Evolutionary conservation across 2,797 vertebrate genomes (phyloP).

Genomic region (Dryobates pubescens): DNA sequence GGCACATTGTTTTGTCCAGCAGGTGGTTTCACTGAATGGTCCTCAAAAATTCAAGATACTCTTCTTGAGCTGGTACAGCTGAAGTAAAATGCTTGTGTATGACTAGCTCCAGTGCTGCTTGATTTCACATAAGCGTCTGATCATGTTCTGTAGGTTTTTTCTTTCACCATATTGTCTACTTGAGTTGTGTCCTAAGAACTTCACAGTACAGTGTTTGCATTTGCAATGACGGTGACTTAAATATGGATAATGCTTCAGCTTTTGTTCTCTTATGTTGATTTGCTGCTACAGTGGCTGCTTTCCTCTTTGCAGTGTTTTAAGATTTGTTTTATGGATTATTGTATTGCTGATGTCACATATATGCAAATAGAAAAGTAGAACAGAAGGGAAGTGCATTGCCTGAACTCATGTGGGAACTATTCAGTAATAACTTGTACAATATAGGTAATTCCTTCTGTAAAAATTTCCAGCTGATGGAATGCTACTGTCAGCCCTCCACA

Average conservation of each 20-base stretch:
- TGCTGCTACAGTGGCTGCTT: background rate
- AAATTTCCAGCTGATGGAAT: constrained; percentile 11
- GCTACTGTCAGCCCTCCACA: background rate
- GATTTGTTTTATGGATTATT: background rate
- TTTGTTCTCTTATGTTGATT: background rate
- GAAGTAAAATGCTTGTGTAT: background rate
- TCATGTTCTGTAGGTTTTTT: background rate
- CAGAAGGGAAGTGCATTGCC: background rate
- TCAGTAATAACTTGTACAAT: background rate
- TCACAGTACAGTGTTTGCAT: background rate
- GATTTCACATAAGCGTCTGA: background rate
- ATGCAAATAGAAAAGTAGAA: background rate
- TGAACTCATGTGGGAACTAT: constrained; percentile 28
- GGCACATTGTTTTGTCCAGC: background rate
- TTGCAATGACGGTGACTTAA: background rate
- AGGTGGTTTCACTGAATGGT: constrained; percentile 10
- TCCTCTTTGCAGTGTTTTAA: background rate
- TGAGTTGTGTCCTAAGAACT: background rate
- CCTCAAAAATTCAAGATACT: constrained; percentile 23
- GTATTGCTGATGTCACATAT: background rate
- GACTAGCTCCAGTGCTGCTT: background rate
- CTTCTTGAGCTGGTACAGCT: background rate
- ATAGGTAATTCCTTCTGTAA: background rate
- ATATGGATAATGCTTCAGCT: background rate
- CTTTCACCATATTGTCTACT: background rate